Conservation (phyloP, 1,140 invertebrate genomes). For the Aphidius gifuensis region DNA sequence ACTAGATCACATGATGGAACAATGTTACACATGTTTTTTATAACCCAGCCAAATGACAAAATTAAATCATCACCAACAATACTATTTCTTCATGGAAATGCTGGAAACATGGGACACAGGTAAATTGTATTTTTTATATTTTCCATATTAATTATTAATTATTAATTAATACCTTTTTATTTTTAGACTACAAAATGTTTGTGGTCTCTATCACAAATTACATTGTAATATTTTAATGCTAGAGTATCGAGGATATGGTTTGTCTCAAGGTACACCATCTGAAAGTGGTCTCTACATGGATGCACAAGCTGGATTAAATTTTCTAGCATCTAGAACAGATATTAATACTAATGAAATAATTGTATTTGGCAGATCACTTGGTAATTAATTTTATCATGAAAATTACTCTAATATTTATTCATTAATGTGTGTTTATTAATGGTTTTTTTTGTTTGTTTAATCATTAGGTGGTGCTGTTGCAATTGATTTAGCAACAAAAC, state of each 20-base stretch:
- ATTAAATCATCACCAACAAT: constrained; percentile 71
- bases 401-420: not conserved
- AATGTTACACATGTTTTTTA: constrained; percentile 81
- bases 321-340: constrained; percentile 74
- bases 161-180: constrained; percentile 13
- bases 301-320: constrained; percentile 83
- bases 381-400: constrained; percentile 48
- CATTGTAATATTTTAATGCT: constrained; percentile 85
- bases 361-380: constrained; percentile 90
- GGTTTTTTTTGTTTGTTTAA: constrained; percentile 16
- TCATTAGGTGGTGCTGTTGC: constrained; percentile 77
- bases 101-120: constrained; percentile 93
- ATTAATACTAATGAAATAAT: constrained; percentile 82
- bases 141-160: constrained; percentile 5
- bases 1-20: constrained; percentile 76
- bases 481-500: constrained; percentile 75
- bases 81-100: constrained; percentile 93
- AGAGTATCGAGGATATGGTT: constrained; percentile 91
- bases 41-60: constrained; percentile 71
- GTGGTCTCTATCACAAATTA: constrained; percentile 75
- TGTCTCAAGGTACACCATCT: constrained; percentile 83
- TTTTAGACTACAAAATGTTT: constrained; percentile 68
- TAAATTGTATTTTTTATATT: constrained; percentile 36
- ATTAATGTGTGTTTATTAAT: not conserved
- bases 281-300: constrained; percentile 86